These are phyloP conservation scores for Platycheirus rosarum DNA, from an alignment of 2,888 invertebrate species.

Conservation along the genomic window DNA sequence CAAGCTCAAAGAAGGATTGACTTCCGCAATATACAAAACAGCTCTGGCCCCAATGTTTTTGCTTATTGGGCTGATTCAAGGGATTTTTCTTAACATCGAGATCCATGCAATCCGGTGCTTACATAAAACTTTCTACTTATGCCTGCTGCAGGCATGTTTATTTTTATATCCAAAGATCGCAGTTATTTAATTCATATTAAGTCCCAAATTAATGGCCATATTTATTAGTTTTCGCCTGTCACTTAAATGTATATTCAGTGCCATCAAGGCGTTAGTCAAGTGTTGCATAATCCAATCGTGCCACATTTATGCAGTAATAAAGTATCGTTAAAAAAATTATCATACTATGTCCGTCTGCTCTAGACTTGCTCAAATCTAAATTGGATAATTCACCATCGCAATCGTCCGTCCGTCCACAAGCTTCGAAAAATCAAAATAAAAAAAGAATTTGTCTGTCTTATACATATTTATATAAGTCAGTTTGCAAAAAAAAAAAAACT, in stretches of 20 bases:
- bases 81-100: too few species aligned
- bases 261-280: not conserved
- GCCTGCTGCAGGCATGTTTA: too few species aligned
- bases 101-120: too few species aligned
- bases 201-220: conserved; percentile 4
- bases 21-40: too few species aligned
- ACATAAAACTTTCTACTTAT: too few species aligned
- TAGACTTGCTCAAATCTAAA: conserved; percentile 53
- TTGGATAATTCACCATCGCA: conserved; percentile 60
- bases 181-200: not conserved
- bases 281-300: conserved; percentile 63
- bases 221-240: conserved; percentile 18
- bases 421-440: conserved; percentile 50
- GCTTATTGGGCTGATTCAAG: too few species aligned
- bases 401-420: conserved; percentile 26
- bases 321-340: conserved; percentile 67
- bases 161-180: too few species aligned
- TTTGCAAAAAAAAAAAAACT: conserved; percentile 1
- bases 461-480: conserved; percentile 11
- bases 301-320: conserved; percentile 46
- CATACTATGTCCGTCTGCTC: conserved; percentile 57
- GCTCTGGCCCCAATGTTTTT: too few species aligned
- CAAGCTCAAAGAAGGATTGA: too few species aligned
- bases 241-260: not conserved
- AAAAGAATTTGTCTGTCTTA: conserved; percentile 5